phyloP scores from a whole-genome alignment of 2,888 invertebrate species.

The Ctenicera cuprea region DNA sequence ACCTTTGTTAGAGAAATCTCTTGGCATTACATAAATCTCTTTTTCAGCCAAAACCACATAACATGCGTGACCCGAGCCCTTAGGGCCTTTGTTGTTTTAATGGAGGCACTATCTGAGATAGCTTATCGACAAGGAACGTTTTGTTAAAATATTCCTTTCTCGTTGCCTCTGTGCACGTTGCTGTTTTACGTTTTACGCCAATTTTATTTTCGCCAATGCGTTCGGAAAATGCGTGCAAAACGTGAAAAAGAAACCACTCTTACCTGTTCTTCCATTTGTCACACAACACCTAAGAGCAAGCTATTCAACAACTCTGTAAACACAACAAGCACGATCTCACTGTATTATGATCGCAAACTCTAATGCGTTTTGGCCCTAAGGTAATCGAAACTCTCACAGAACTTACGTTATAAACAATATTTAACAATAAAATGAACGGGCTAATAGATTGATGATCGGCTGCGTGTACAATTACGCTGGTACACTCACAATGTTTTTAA shows the following conservation, averaged over 20 bases:
- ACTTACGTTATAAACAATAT: too few relatives aligned
- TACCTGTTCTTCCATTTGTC: constrained; percentile 24
- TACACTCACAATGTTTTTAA: too few relatives aligned
- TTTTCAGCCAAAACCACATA: constrained; percentile 14
- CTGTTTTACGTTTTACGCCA: not conserved
- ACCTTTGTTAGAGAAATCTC: constrained; percentile 32
- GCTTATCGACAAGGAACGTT: constrained; percentile 31
- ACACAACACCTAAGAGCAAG: not conserved
- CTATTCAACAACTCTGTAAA: constrained; percentile 18
- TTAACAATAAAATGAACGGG: too few relatives aligned
- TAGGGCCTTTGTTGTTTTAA: constrained; percentile 26
- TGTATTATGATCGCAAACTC: not conserved
- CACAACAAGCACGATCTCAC: not conserved
- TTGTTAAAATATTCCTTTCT: constrained; percentile 11
- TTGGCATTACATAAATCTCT: constrained; percentile 23
- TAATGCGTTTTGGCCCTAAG: not conserved
- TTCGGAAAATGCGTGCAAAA: not conserved
- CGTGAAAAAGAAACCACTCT: constrained; percentile 1
- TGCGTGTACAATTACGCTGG: too few relatives aligned
- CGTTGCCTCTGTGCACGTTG: not conserved
- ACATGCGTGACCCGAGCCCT: constrained; percentile 19
- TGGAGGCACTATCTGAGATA: constrained; percentile 18
- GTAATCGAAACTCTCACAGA: too few relatives aligned
- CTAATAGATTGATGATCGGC: too few relatives aligned
- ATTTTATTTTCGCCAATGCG: constrained; percentile 9